A percentile compares a stretch with the other conserved stretches of the same genome.
These are phyloP conservation scores for Charanyca ferruginea DNA, from an alignment of 2,888 invertebrate species.

Conservation along the genomic window DNA sequence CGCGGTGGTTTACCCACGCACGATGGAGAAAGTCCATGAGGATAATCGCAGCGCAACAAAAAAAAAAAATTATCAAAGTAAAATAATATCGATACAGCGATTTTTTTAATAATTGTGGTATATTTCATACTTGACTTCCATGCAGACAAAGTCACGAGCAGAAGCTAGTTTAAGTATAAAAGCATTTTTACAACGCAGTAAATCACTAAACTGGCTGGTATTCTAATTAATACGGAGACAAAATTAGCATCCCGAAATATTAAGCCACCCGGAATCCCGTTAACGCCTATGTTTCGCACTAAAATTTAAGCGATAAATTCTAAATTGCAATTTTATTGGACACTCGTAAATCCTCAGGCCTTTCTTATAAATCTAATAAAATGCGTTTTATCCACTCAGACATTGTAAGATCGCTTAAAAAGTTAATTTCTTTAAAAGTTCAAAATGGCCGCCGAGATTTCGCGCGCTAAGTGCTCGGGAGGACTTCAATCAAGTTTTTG, in stretches of 20 bases:
- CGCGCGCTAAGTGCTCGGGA: slow-evolving; percentile 33
- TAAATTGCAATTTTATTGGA: slow-evolving; percentile 68
- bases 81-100: no score
- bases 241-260: slow-evolving; percentile 59
- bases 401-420: slow-evolving; percentile 60
- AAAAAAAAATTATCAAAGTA: no score
- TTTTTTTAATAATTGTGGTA: no score
- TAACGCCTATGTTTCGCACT: slow-evolving; percentile 25
- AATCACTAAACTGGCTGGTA: slow-evolving; percentile 23
- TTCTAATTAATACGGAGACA: slow-evolving; percentile 52
- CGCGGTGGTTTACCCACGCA: no score
- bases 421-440: slow-evolving; percentile 65
- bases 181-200: slow-evolving; percentile 46
- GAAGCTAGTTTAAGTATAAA: slow-evolving; percentile 22
- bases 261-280: slow-evolving; percentile 31
- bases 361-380: slow-evolving; percentile 69
- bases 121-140: no score
- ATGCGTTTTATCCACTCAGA: slow-evolving; percentile 62
- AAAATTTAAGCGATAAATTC: slow-evolving; percentile 58
- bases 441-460: slow-evolving; percentile 45
- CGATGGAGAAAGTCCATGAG: no score
- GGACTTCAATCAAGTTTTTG: slow-evolving; percentile 41
- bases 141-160: not conserved
- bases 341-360: slow-evolving; percentile 66
- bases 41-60: no score